phyloP scores from a whole-genome alignment of 2,888 invertebrate species.

The Coenonympha arcania region DNA sequence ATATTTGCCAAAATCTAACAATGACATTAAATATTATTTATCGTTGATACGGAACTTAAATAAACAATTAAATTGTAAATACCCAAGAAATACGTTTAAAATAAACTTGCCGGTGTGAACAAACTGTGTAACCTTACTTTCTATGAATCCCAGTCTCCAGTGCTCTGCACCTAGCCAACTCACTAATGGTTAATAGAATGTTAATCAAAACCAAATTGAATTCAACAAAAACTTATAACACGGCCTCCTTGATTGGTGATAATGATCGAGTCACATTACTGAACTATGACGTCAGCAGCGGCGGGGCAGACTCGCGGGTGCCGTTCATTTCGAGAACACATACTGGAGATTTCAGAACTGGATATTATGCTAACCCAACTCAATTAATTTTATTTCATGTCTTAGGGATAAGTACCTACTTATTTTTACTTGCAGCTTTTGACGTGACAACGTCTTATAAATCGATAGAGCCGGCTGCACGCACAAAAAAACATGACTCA shows the following conservation, averaged over 20 bases:
- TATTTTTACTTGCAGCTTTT: no score
- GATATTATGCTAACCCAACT: constrained; percentile 11
- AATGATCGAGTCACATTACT: constrained; percentile 37
- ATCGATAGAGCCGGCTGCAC: no score
- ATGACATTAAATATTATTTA: no score
- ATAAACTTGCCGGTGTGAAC: no score
- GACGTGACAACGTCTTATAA: no score
- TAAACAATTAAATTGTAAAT: not conserved
- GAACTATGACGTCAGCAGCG: constrained; percentile 55
- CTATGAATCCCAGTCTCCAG: not conserved
- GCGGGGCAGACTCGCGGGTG: constrained; percentile 63
- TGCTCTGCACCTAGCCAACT: not conserved
- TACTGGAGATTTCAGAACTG: no score
- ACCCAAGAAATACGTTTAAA: not conserved
- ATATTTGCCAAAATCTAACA: no score
- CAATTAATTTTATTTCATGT: not conserved
- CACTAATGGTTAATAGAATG: constrained; percentile 24
- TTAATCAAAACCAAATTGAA: constrained; percentile 40
- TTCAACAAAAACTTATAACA: constrained; percentile 37
- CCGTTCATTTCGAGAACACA: constrained; percentile 37
- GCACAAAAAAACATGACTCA: no score
- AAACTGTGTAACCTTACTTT: not conserved
- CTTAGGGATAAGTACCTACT: no score
- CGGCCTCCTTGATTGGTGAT: constrained; percentile 36
- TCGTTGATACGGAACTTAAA: no score